A percentile compares a stretch with the other conserved stretches of the same genome.
Evolutionary conservation across 2,113 vertebrate genomes (phyloP).

Genomic region (Triplophysa dalaica): DNA sequence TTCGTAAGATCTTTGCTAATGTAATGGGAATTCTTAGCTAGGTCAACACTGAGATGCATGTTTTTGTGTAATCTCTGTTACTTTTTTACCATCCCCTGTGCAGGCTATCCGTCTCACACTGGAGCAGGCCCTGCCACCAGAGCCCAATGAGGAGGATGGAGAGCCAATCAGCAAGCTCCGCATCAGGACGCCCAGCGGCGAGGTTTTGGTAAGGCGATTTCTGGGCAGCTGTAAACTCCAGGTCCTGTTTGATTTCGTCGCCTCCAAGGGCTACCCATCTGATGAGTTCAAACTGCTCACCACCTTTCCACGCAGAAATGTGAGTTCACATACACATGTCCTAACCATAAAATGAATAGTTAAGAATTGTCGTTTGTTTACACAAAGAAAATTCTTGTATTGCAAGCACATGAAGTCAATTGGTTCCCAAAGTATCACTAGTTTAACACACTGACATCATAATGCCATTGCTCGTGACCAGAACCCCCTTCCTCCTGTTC

Average conservation of each 20-base stretch:
- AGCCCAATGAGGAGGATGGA: conserved; percentile 84
- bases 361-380: no score
- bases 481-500: not conserved
- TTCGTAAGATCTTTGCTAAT: no score
- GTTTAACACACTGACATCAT: not conserved
- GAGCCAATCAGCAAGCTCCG: conserved; percentile 95
- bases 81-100: conserved; percentile 33
- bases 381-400: no score
- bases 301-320: conserved; percentile 98
- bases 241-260: conserved; percentile 97
- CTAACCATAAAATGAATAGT: no score
- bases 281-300: conserved; percentile 97
- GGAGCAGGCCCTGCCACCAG: conserved; percentile 91
- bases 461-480: not conserved
- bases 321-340: conserved; percentile 65
- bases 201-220: conserved; percentile 96
- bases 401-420: not conserved
- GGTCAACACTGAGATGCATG: not conserved
- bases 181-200: conserved; percentile 92
- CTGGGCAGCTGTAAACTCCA: conserved; percentile 92
- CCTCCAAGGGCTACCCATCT: conserved; percentile 95
- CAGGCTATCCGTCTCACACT: conserved; percentile 95
- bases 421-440: not conserved
- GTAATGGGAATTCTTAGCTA: not conserved
- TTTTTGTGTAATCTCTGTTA: conserved; percentile 30